Percentiles rank a stretch among this genome's conserved stretches.
Conservation (phyloP, 2,888 invertebrate genomes). For the Capitulum mitella region DNA sequence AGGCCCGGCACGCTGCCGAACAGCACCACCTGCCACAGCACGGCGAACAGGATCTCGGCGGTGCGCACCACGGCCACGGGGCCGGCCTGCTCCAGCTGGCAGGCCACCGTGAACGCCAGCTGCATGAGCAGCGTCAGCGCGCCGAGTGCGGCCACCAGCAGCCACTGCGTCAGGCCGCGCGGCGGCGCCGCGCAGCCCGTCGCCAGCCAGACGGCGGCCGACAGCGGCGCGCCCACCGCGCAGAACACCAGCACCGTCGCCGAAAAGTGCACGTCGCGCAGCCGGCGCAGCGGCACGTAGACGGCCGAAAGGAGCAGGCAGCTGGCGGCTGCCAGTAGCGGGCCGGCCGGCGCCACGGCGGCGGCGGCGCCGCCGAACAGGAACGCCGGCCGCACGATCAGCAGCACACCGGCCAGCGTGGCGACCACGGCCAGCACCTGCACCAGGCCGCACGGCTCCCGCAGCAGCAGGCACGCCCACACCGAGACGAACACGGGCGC, state of each 20-base stretch:
- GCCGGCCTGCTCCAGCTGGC: constrained; percentile 84
- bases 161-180: constrained; percentile 23
- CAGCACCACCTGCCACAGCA: constrained; percentile 35
- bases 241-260: constrained; percentile 29
- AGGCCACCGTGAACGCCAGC: constrained; percentile 73
- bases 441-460: neutral
- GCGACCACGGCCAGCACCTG: neutral
- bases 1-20: constrained; percentile 31
- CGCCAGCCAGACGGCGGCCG: constrained; percentile 5
- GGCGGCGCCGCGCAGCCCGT: neutral
- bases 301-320: constrained; percentile 83
- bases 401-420: constrained; percentile 42
- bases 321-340: constrained; percentile 74
- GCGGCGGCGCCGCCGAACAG: constrained; percentile 55
- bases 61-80: constrained; percentile 77
- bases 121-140: constrained; percentile 55
- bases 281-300: constrained; percentile 35
- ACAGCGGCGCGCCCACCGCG: neutral
- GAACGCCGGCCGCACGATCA: constrained; percentile 79
- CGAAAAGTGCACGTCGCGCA: constrained; percentile 33
- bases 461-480: constrained; percentile 7
- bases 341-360: constrained; percentile 49
- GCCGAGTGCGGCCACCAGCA: neutral
- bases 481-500: constrained; percentile 10
- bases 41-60: constrained; percentile 35